Conservation (phyloP, 1,140 invertebrate genomes). For the Calycopis cecrops region DNA sequence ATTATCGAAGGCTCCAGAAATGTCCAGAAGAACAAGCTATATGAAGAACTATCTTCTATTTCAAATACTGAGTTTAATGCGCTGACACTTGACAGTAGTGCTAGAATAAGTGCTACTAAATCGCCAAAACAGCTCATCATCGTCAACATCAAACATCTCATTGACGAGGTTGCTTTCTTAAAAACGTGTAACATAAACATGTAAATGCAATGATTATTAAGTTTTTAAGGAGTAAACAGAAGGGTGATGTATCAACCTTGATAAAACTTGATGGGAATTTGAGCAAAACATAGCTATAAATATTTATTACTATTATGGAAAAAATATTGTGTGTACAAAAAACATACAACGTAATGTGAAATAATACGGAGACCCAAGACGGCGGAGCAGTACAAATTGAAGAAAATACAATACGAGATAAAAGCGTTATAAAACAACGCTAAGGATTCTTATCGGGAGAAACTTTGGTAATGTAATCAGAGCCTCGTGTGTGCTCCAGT, state of each 20-base stretch:
- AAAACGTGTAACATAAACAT: not conserved
- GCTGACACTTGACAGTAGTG: no score
- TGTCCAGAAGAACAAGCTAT: no score
- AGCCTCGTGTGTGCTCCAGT: slow-evolving; percentile 1
- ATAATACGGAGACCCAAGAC: slow-evolving; percentile 4
- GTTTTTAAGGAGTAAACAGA: not conserved
- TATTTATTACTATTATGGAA: slow-evolving; percentile 9
- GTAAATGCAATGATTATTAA: no score
- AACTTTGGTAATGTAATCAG: slow-evolving; percentile 15
- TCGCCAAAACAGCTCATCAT: no score
- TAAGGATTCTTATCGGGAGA: slow-evolving; percentile 13
- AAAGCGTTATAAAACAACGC: slow-evolving; percentile 7
- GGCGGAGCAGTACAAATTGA: slow-evolving; percentile 6
- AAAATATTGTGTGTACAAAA: not conserved
- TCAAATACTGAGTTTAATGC: no score
- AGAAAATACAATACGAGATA: slow-evolving; percentile 9
- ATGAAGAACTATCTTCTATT: no score
- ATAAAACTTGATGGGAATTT: not conserved
- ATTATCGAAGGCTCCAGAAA: no score
- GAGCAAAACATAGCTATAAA: slow-evolving; percentile 4
- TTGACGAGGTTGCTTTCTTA: no score
- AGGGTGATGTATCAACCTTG: no score
- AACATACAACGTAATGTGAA: not conserved
- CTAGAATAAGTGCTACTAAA: no score
- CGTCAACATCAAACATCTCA: no score